These are phyloP conservation scores for Sepioteuthis lessoniana DNA, from an alignment of 2,888 invertebrate species.

Conservation along the genomic window DNA sequence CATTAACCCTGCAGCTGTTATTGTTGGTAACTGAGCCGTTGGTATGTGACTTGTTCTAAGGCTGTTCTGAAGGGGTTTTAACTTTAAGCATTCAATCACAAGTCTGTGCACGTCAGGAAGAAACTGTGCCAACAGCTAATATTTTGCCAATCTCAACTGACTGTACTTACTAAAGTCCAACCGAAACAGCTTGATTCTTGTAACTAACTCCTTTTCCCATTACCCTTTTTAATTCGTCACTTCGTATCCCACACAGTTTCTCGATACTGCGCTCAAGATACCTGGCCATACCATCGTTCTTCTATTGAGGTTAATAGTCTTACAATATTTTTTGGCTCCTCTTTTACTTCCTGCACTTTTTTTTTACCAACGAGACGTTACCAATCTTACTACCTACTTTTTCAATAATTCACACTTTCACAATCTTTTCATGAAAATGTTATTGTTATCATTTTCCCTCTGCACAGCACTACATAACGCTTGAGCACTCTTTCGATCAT, in stretches of 20 bases:
- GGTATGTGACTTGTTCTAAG: not conserved
- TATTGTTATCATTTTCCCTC: no score
- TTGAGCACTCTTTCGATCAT: no score
- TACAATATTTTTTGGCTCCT: no score
- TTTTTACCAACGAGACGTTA: no score
- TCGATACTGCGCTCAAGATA: not conserved
- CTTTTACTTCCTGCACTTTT: no score
- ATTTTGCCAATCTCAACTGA: not conserved
- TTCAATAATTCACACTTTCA: no score
- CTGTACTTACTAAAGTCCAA: no score
- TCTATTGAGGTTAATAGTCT: no score
- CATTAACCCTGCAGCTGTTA: not conserved
- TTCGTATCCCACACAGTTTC: not conserved
- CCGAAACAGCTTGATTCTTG: not conserved
- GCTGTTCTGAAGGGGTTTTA: not conserved
- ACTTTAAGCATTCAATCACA: not conserved
- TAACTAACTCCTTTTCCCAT: not conserved
- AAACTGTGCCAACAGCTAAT: not conserved
- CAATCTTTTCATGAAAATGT: no score
- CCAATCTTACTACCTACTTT: no score
- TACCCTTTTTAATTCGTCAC: not conserved
- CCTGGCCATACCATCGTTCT: no score
- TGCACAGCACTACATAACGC: no score
- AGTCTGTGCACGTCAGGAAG: not conserved
- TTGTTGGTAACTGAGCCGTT: not conserved